Evolutionary conservation across 2,113 vertebrate genomes (phyloP).

Genomic region (Trochalopteron elliotii): DNA sequence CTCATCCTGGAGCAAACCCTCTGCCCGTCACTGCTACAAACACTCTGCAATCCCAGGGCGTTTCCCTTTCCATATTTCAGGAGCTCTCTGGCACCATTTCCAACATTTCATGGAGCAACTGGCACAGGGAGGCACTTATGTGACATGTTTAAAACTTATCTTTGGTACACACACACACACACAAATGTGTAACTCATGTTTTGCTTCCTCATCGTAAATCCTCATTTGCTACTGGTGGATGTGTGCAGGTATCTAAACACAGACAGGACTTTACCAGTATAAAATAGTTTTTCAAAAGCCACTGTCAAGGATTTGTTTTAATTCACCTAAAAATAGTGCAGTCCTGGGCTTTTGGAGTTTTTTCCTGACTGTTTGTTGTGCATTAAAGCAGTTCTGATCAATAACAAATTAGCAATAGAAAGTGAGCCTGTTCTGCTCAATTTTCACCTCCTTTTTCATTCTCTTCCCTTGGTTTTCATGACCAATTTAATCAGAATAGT

Average conservation of each 20-base stretch:
- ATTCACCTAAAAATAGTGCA: neutral
- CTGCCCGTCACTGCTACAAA: accelerated
- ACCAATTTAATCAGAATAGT: neutral
- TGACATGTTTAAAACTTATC: slow-evolving; percentile 69
- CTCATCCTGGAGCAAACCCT: neutral
- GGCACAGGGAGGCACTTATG: slow-evolving; percentile 72
- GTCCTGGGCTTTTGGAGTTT: neutral
- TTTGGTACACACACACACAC: slow-evolving; percentile 65
- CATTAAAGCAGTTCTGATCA: neutral
- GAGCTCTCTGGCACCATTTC: neutral
- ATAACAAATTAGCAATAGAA: slow-evolving; percentile 3
- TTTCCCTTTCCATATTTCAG: neutral
- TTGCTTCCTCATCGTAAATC: slow-evolving; percentile 11
- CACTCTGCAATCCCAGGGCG: neutral
- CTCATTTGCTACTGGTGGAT: neutral
- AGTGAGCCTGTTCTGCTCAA: neutral
- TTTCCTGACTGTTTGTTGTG: too few species aligned
- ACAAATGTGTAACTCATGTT: neutral
- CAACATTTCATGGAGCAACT: slow-evolving; percentile 17
- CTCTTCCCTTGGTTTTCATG: neutral
- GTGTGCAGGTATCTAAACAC: neutral
- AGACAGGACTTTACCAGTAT: neutral
- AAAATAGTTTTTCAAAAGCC: slow-evolving; percentile 9
- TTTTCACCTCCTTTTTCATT: neutral
- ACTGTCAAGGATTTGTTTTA: neutral